These are phyloP conservation scores for Acromyrmex charruanus DNA, from an alignment of 1,140 invertebrate genomes.

Conservation along the genomic window DNA sequence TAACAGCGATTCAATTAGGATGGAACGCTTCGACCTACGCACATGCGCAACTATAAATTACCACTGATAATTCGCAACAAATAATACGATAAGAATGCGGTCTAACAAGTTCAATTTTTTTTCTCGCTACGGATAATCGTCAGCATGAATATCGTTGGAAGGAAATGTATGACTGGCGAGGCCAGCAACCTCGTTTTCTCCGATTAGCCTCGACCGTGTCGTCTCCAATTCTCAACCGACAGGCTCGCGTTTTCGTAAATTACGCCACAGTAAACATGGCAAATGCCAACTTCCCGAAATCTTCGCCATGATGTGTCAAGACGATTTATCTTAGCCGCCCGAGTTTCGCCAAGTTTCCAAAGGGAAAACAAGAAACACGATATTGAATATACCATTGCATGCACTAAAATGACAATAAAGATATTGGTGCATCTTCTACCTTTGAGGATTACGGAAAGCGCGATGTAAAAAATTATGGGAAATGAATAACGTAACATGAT, in stretches of 20 bases:
- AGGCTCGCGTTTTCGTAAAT: conserved; percentile 38
- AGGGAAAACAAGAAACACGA: not conserved
- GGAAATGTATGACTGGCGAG: conserved; percentile 21
- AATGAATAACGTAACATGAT: conserved; percentile 17
- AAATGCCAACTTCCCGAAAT: conserved; percentile 53
- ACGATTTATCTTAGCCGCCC: conserved; percentile 37
- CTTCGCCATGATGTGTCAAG: conserved; percentile 18
- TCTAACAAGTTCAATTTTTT: conserved; percentile 17
- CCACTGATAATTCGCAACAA: conserved; percentile 33
- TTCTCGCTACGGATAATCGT: not conserved
- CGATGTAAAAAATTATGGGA: conserved; percentile 3
- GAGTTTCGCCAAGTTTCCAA: conserved; percentile 29
- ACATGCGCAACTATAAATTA: conserved; percentile 17
- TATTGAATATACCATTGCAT: conserved; percentile 4
- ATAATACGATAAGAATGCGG: conserved; percentile 38
- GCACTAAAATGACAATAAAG: conserved; percentile 20
- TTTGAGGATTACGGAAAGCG: conserved; percentile 7
- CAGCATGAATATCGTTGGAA: conserved; percentile 15
- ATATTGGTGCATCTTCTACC: not conserved
- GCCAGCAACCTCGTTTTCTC: conserved; percentile 58
- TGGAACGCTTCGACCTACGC: not conserved
- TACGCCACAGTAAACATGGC: conserved; percentile 19
- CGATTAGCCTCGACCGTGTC: conserved; percentile 65
- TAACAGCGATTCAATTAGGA: conserved; percentile 42
- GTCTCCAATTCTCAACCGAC: conserved; percentile 6